Evolutionary conservation across 1,140 invertebrate genomes (phyloP), one percentile per base, ranked within the genome.

Genomic region (Babylonia areolata): DNA sequence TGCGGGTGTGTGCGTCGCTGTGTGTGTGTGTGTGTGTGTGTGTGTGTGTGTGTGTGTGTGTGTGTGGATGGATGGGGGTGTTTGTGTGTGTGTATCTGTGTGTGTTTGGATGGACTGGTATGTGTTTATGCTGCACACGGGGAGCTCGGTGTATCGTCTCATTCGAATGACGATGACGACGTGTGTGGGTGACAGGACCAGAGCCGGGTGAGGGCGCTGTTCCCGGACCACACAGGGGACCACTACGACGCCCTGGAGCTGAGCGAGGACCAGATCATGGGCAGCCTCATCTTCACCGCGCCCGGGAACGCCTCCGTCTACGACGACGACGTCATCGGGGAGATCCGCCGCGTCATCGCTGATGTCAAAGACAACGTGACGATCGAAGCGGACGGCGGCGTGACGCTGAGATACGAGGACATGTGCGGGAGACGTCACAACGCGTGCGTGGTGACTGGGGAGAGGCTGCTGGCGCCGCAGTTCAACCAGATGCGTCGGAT

Each of bases 221-320:
- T 87, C 54, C 81, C 86, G n/a, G 86, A 87, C 73, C 64, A 40
- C 15, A 84, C 82, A 3, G 64, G 33, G 6, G 64, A 84, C 69
- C n/a, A 31, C 37, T 84, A 84, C 64, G 82, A 84, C 82, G 82
- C 82, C n/a, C 31, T 84, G 82, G 82, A 84, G 64, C 64, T 84
- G 5, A 84, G 33, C 40, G 82, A 84, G 31, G 40, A 84, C 40
- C 82, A 84, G 82, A 84, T 84, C 82, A 84, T 84, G 82, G 82
- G 64, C 37, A 73, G 64, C 82, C 35, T 84, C 82, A 84, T 84
- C 64, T 84, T 84, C 82, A n/a, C 15, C 37, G 82, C 64, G 28
- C 58, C 28, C 15, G 31, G 69, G 37, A 84, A 84, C 82, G 37
- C 33, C 31, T 84, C 82, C n/a, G 64, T 84, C 82, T 84, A 84